phyloP scores from a whole-genome alignment of 2,888 invertebrate genomes.

The Myathropa florea region DNA sequence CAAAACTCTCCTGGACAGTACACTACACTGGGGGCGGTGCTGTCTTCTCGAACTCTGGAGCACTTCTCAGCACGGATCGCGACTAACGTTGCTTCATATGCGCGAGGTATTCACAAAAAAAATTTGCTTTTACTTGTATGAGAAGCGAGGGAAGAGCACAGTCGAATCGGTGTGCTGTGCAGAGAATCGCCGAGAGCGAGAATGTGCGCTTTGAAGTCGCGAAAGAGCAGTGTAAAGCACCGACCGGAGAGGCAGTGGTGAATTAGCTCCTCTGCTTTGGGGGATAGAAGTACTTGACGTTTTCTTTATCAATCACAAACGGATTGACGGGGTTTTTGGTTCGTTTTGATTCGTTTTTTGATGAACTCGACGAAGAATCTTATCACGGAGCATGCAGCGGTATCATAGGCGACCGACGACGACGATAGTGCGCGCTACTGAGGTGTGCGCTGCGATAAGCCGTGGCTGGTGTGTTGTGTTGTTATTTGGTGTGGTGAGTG shows the following conservation, averaged over 20 bases:
- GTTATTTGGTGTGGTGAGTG: background rate
- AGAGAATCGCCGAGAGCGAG: conserved; percentile 20
- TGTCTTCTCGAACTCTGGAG: conserved; percentile 78
- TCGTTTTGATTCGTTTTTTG: background rate
- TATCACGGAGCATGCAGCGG: background rate
- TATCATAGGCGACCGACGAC: background rate
- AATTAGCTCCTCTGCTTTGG: conserved; percentile 47
- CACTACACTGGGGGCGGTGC: conserved; percentile 44
- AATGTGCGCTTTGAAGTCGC: background rate
- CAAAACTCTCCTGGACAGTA: conserved; percentile 65
- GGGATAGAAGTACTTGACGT: conserved; percentile 45
- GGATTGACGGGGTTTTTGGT: conserved; percentile 18
- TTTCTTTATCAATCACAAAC: conserved; percentile 29
- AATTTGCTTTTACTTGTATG: conserved; percentile 20
- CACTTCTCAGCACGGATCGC: conserved; percentile 76
- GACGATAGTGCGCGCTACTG: background rate
- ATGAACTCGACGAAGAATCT: conserved; percentile 34
- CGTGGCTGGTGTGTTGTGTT: background rate
- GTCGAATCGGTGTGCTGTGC: conserved; percentile 1
- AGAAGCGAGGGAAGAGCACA: background rate
- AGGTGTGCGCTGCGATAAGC: background rate
- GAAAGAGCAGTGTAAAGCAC: background rate
- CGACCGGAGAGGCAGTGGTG: background rate
- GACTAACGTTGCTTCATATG: conserved; percentile 68
- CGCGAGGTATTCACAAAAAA: conserved; percentile 55